Conservation (phyloP, 2,113 vertebrate species). For the Oreochromis spilurus region DNA sequence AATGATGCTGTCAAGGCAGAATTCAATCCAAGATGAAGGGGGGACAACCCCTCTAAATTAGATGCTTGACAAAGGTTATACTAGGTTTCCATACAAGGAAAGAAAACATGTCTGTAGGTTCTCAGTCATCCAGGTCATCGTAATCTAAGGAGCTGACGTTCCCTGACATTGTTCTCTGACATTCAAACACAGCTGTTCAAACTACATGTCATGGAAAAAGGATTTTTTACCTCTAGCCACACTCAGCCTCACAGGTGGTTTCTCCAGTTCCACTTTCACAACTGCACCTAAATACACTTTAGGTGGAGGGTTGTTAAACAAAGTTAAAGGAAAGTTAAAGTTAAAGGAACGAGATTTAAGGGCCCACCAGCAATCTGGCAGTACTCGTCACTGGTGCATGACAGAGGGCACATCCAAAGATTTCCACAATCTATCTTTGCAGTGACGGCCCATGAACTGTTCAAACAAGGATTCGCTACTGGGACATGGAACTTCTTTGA, state of each 20-base stretch:
- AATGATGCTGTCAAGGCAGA: neutral
- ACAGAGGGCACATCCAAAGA: neutral
- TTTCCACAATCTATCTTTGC: rapidly evolving
- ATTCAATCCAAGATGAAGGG: neutral
- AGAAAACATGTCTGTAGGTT: neutral
- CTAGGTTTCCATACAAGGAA: neutral
- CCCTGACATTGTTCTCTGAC: neutral
- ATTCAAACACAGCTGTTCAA: neutral
- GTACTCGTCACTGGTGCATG: neutral
- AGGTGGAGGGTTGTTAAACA: neutral
- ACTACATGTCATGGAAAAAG: neutral
- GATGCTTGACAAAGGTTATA: neutral
- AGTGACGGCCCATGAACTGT: neutral
- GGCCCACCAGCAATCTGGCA: neutral
- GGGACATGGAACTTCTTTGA: neutral
- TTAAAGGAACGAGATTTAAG: neutral
- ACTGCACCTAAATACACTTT: neutral
- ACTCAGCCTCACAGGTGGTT: neutral
- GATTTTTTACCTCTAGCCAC: neutral
- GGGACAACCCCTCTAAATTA: neutral
- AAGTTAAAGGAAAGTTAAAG: neutral
- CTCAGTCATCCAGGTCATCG: neutral
- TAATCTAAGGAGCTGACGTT: neutral
- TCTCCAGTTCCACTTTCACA: neutral
- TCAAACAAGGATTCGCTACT: neutral